These are phyloP conservation scores for Rhinolophus ferrumequinum DNA, from an alignment of 2,113 vertebrate genomes.

Conservation along the genomic window DNA sequence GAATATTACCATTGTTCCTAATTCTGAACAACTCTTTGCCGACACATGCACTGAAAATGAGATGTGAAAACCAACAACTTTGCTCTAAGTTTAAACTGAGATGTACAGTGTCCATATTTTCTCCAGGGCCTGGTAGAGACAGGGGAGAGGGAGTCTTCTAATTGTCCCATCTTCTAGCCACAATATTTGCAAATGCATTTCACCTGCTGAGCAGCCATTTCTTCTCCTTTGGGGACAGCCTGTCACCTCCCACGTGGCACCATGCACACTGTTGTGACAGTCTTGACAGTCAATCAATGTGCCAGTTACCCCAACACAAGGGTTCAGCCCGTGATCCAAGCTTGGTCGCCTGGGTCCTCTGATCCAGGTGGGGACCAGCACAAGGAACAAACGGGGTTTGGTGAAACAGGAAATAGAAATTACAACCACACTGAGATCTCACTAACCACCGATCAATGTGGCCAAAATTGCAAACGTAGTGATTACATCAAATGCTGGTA, in stretches of 20 bases:
- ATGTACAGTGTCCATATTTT: fast-evolving
- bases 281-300: fast-evolving
- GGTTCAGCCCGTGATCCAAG: neutral
- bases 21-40: neutral
- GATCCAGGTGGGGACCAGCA: neutral
- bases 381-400: neutral
- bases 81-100: no score
- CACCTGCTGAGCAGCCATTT: neutral
- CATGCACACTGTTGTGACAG: fast-evolving
- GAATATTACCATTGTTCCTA: neutral
- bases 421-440: no score
- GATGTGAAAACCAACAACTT: neutral
- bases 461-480: no score
- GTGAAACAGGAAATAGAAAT: no score
- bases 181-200: no score
- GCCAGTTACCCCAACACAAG: fast-evolving
- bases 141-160: no score
- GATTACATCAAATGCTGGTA: no score
- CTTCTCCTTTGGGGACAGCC: neutral
- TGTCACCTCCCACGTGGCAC: neutral
- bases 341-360: fast-evolving
- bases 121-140: fast-evolving
- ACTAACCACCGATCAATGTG: no score
- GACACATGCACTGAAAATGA: neutral
- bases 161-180: fast-evolving